phyloP scores from a whole-genome alignment of 2,888 invertebrate species.

The Tipula unca region DNA sequence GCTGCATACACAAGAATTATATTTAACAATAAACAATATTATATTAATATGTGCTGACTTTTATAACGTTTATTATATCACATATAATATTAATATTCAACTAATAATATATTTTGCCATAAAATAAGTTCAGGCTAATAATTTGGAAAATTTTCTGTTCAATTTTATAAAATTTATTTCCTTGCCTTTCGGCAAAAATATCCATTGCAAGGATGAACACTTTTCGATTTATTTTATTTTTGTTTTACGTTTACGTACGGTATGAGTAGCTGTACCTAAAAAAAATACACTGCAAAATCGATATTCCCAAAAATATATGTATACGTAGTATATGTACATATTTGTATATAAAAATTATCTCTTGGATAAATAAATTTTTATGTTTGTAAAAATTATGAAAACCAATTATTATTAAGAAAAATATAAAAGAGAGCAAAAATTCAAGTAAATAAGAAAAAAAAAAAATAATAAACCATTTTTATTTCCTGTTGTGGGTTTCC shows the following conservation, averaged over 20 bases:
- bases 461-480: not conserved
- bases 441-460: not conserved
- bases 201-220: not conserved
- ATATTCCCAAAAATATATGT: not conserved
- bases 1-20: too few relatives aligned
- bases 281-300: not conserved
- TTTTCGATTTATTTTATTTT: not conserved
- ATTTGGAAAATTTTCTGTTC: not conserved
- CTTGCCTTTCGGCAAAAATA: not conserved
- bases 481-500: slow-evolving; percentile 8
- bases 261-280: not conserved
- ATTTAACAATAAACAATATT: not conserved
- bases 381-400: not conserved
- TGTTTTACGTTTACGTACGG: not conserved
- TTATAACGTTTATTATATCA: not conserved
- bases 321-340: not conserved
- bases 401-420: not conserved
- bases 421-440: not conserved
- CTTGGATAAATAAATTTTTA: not conserved
- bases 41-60: not conserved
- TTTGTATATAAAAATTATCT: not conserved
- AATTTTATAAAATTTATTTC: not conserved
- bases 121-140: not conserved
- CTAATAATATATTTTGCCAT: not conserved
- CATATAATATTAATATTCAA: not conserved